Evolutionary conservation across 2,888 invertebrate species (phyloP).

Genomic region (Euplagia quadripunctaria): DNA sequence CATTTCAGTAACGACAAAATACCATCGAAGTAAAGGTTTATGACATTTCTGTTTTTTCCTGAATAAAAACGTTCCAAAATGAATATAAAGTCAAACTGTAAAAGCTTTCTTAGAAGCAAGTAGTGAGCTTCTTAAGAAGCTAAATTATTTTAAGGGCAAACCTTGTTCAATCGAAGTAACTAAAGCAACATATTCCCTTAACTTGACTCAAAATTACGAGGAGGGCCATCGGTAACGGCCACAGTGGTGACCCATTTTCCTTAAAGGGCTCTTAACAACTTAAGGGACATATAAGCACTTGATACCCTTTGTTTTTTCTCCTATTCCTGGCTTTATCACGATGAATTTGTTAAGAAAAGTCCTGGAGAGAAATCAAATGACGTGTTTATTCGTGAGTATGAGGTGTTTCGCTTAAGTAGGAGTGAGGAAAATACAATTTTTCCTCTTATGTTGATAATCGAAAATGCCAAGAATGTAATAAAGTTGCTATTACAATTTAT

Average conservation of each 20-base stretch:
- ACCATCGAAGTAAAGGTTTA: conserved; percentile 4
- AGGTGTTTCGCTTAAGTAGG: conserved; percentile 1
- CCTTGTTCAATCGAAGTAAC: conserved; percentile 4
- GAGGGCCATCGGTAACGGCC: conserved; percentile 27
- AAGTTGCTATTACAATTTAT: conserved; percentile 1
- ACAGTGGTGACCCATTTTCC: conserved; percentile 40
- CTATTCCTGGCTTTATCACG: conserved; percentile 18
- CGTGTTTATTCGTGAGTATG: conserved; percentile 7
- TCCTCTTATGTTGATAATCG: neutral
- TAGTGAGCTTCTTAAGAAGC: neutral
- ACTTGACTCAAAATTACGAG: conserved; percentile 40
- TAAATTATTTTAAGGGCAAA: neutral
- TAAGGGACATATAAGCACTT: conserved; percentile 37
- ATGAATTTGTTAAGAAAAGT: conserved; percentile 12
- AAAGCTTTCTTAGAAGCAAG: neutral
- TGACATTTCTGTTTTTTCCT: neutral
- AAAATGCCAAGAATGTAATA: neutral
- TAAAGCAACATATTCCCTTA: conserved; percentile 28
- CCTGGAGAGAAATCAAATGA: conserved; percentile 6
- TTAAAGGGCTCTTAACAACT: conserved; percentile 42
- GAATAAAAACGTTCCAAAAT: neutral
- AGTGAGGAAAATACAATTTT: neutral
- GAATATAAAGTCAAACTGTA: neutral
- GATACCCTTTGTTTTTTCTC: conserved; percentile 24
- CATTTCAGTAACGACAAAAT: neutral